A percentile compares a stretch with the other conserved stretches of the same genome.
Evolutionary conservation across 2,888 invertebrate genomes (phyloP).

Genomic region (Ophion costatus): DNA sequence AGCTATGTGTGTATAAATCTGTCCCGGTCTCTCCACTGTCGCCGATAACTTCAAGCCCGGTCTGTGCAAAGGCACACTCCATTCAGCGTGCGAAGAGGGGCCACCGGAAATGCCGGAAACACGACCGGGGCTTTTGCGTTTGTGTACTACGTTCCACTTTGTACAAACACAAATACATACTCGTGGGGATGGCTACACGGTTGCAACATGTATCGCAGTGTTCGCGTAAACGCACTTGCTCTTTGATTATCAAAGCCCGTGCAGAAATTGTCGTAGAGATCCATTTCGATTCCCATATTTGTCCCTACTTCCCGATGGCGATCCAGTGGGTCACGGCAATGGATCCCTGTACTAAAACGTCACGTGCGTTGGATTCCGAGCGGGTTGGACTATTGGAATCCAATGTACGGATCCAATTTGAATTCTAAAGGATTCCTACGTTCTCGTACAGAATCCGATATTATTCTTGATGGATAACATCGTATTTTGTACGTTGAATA

Average conservation of each 20-base stretch:
- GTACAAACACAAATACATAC: constrained; percentile 8
- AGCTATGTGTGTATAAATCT: neutral
- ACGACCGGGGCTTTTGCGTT: constrained; percentile 47
- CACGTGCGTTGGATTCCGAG: no score
- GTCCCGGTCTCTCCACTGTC: constrained; percentile 36
- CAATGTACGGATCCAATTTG: no score
- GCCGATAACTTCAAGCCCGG: constrained; percentile 49
- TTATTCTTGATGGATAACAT: no score
- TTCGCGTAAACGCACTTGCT: neutral
- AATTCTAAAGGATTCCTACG: no score
- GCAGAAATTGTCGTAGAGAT: no score
- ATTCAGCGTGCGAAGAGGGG: constrained; percentile 10
- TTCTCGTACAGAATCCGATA: no score
- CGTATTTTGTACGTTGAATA: no score
- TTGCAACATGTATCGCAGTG: neutral
- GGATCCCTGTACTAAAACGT: no score
- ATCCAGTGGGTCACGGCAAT: no score
- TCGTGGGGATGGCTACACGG: neutral
- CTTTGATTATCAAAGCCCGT: neutral
- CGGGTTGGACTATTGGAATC: no score
- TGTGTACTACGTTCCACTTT: constrained; percentile 29
- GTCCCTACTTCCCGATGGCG: no score
- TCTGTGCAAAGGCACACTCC: constrained; percentile 48
- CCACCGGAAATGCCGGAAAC: constrained; percentile 57
- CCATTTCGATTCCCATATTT: no score